Evolutionary conservation across 2,888 invertebrate genomes (phyloP).

Genomic region (Platycheirus rosarum): DNA sequence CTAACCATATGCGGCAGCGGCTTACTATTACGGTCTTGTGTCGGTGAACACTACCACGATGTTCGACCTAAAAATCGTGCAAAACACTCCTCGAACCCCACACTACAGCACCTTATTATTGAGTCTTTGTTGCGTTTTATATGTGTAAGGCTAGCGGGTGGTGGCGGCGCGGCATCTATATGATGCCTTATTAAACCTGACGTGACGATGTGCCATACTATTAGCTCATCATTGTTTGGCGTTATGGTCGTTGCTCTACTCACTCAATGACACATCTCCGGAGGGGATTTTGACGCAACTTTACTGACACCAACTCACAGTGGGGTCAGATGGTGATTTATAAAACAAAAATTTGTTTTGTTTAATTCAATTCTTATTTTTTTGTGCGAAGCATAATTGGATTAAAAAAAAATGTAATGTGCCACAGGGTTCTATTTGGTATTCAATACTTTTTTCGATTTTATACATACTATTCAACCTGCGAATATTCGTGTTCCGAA

Average conservation of each 20-base stretch:
- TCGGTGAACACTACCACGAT: slow-evolving; percentile 20
- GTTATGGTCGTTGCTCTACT: slow-evolving; percentile 53
- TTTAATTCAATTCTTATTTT: too few relatives aligned
- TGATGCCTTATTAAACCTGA: slow-evolving; percentile 31
- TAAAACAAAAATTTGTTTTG: too few relatives aligned
- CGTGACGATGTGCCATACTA: slow-evolving; percentile 52
- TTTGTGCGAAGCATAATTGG: too few relatives aligned
- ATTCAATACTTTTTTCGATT: too few relatives aligned
- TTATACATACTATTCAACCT: too few relatives aligned
- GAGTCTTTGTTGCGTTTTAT: slow-evolving; percentile 32
- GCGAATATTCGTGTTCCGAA: too few relatives aligned
- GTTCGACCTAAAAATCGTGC: slow-evolving; percentile 30
- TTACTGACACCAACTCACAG: slow-evolving; percentile 4
- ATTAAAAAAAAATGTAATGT: too few relatives aligned
- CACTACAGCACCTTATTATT: neutral
- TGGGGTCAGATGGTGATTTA: too few relatives aligned
- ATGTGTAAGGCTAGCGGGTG: neutral
- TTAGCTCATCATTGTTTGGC: slow-evolving; percentile 65
- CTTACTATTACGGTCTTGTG: slow-evolving; percentile 5
- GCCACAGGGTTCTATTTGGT: too few relatives aligned
- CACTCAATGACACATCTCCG: slow-evolving; percentile 17
- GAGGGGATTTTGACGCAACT: neutral
- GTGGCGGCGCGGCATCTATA: neutral
- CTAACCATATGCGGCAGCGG: slow-evolving; percentile 37
- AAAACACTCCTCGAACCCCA: slow-evolving; percentile 19